Conservation (phyloP, 2,113 vertebrate genomes). For the Rostratula benghalensis region DNA sequence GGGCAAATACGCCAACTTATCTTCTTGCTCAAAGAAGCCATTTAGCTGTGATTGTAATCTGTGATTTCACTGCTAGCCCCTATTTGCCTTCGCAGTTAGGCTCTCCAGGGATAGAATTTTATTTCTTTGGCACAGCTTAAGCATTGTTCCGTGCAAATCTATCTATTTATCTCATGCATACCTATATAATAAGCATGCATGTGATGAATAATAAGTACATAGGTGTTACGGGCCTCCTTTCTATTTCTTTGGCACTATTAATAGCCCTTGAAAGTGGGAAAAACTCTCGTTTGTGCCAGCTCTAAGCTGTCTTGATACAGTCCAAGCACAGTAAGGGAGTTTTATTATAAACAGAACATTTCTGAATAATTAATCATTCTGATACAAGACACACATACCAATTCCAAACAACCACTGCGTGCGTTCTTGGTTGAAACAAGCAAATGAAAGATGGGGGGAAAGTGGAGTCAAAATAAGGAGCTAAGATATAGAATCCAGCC, state of each 20-base stretch:
- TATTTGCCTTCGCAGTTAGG: neutral
- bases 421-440: neutral
- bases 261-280: slow-evolving; percentile 8
- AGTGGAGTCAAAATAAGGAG: slow-evolving; percentile 22
- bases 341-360: slow-evolving; percentile 53
- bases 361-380: slow-evolving; percentile 35
- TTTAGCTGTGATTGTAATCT: slow-evolving; percentile 27
- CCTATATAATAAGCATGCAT: slow-evolving; percentile 15
- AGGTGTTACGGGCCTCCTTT: slow-evolving; percentile 1
- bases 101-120: slow-evolving; percentile 23
- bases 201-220: neutral
- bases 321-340: neutral
- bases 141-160: neutral
- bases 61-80: slow-evolving; percentile 25
- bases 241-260: slow-evolving; percentile 29
- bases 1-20: slow-evolving; percentile 37
- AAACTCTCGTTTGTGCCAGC: slow-evolving; percentile 11
- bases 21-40: slow-evolving; percentile 19
- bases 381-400: neutral
- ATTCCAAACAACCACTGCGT: slow-evolving; percentile 8
- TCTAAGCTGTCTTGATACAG: neutral
- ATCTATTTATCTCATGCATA: slow-evolving; percentile 48
- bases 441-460: neutral
- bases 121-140: slow-evolving; percentile 37
- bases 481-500: neutral